A percentile compares a stretch with the other conserved stretches of the same genome.
These are phyloP conservation scores for Biston stratarius DNA, from an alignment of 2,888 invertebrate species.

Conservation along the genomic window DNA sequence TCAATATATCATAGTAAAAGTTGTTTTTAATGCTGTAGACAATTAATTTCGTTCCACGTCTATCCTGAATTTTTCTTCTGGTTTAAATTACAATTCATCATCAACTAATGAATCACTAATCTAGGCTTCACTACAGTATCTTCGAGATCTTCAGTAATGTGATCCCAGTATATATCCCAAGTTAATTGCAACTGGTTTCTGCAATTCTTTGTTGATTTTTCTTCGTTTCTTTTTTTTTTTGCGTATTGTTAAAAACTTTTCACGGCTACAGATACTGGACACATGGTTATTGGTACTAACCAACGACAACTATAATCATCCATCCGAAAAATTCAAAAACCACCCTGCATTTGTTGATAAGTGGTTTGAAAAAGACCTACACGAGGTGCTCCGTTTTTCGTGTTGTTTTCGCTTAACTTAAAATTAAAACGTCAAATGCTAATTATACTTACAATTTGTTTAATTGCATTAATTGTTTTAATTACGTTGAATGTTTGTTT, in stretches of 20 bases:
- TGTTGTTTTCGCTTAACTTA: conserved; percentile 5
- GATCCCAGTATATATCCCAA: too few species aligned
- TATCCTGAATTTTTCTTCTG: too few species aligned
- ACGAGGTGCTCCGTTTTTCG: conserved; percentile 4
- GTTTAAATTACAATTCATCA: too few species aligned
- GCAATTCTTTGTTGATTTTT: too few species aligned
- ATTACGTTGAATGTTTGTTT: conserved; percentile 20
- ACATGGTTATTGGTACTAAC: conserved; percentile 7
- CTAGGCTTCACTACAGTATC: too few species aligned
- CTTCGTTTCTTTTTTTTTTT: too few species aligned
- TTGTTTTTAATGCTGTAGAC: too few species aligned
- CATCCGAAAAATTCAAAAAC: conserved; percentile 9
- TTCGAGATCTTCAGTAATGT: too few species aligned
- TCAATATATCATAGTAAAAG: too few species aligned
- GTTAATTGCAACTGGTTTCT: too few species aligned
- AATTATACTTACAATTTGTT: conserved; percentile 13
- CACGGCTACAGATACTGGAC: conserved; percentile 12
- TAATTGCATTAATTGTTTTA: conserved; percentile 27
- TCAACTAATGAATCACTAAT: too few species aligned
- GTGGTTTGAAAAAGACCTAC: conserved; percentile 21
- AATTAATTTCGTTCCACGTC: too few species aligned
- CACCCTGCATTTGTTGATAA: conserved; percentile 4
- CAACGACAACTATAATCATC: neutral
- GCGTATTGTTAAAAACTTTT: conserved; percentile 1
- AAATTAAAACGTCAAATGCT: conserved; percentile 9